Evolutionary conservation across 2,113 vertebrate species (phyloP).

Genomic region (Odontesthes bonariensis): DNA sequence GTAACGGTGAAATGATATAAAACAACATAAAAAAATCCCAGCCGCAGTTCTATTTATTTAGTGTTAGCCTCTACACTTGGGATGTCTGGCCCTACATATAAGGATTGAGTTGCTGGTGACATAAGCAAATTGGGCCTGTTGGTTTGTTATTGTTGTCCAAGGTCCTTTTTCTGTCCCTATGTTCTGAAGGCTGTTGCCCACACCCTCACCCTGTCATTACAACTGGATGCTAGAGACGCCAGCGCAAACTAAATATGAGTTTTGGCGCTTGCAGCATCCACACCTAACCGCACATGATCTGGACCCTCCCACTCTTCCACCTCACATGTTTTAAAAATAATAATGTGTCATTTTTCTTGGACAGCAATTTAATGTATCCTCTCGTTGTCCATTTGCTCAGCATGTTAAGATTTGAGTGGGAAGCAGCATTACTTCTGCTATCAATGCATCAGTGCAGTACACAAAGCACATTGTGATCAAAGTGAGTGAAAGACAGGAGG

Average conservation of each 20-base stretch:
- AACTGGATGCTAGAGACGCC: constrained; percentile 75
- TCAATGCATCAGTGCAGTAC: constrained; percentile 29
- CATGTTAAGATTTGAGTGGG: constrained; percentile 60
- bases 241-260: constrained; percentile 82
- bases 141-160: constrained; percentile 81
- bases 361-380: constrained; percentile 45
- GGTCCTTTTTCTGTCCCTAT: constrained; percentile 66
- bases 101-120: constrained; percentile 59
- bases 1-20: constrained; percentile 42
- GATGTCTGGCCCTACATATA: constrained; percentile 56
- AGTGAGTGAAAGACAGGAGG: constrained; percentile 50
- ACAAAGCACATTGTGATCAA: constrained; percentile 48
- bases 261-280: constrained; percentile 74
- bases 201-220: constrained; percentile 79
- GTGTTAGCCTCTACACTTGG: constrained; percentile 39
- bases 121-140: constrained; percentile 66
- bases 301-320: constrained; percentile 79
- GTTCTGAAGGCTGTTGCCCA: constrained; percentile 74
- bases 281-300: constrained; percentile 62
- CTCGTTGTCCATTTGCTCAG: constrained; percentile 60
- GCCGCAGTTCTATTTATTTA: constrained; percentile 47
- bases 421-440: constrained; percentile 33
- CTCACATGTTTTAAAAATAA: constrained; percentile 82
- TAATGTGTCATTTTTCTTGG: constrained; percentile 82
- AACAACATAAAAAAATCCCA: constrained; percentile 29